Conservation (phyloP, 2,113 vertebrate genomes). For the Microcebus tavaratra region DNA sequence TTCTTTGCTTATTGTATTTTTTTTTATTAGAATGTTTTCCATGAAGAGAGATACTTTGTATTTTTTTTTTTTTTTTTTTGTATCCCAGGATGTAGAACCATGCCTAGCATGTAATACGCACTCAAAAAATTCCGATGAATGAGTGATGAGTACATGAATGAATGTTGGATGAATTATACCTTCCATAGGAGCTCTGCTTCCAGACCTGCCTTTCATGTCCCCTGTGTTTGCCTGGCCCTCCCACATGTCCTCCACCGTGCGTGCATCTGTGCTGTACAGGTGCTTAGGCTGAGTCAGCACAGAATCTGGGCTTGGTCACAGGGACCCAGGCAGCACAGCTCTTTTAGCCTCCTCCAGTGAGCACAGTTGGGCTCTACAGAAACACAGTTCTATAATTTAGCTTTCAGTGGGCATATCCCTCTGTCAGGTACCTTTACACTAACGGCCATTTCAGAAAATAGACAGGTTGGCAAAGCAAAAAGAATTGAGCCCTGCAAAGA, state of each 20-base stretch:
- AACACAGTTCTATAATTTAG: background rate
- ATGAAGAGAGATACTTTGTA: background rate
- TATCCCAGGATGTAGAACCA: background rate
- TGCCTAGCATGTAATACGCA: background rate
- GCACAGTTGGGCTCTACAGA: background rate
- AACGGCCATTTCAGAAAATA: slow-evolving; percentile 45
- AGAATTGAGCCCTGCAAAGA: slow-evolving; percentile 64
- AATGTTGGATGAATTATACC: background rate
- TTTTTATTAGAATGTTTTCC: background rate
- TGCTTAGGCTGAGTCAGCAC: background rate
- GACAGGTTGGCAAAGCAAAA: slow-evolving; percentile 72
- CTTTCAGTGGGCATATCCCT: slow-evolving; percentile 12
- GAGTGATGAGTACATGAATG: background rate
- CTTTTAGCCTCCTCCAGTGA: background rate
- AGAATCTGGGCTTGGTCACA: background rate
- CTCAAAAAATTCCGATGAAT: background rate
- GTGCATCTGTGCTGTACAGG: background rate
- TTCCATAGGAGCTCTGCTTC: background rate
- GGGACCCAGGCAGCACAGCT: background rate
- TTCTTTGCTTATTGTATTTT: background rate
- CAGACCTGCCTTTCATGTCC: background rate
- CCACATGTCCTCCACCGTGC: background rate
- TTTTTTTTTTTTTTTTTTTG: background rate
- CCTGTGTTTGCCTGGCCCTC: too few relatives aligned
- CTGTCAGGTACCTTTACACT: slow-evolving; percentile 61